Base-by-base conservation (phyloP, 2,888 invertebrate species). In the Eurois occulta region DNA sequence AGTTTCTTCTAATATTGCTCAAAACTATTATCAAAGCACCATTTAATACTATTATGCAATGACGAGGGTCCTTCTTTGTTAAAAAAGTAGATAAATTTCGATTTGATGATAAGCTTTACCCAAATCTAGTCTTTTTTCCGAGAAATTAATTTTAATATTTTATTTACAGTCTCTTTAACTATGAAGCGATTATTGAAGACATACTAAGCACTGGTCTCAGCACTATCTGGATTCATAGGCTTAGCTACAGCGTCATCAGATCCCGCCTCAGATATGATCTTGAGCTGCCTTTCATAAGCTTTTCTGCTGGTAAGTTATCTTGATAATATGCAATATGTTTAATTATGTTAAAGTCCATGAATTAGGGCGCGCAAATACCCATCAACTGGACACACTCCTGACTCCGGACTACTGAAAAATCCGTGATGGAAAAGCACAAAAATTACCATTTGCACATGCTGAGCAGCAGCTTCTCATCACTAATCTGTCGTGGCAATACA, bases 191-290 rank as follows among this genome's bases (percentile, higher is more conserved):
- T 4, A 3, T 91, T 2, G 88, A 91, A 1, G 79, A 91, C 21
- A 4, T 95, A 0, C n/a, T 80, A 0, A 89, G 92, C 41, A 83
- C 66, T 0, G 96, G 96, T 0, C 83, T 93, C 32, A 95, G 95
- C 70, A 85, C 95, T 80, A 95, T 96, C 58, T 89, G 91, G 48
- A 86, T 94, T 83, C 89, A 94, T 77, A 81, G 76, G 1, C 72
- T 95, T 16, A 89, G 80, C 86, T 94, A 85, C 81, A 86, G 85
- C 7, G 0, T 92, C 1, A 13, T 94, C 5, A 84, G 85, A 11
- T 85, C 81, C 18, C 91, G 93, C 1, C 89, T 95, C 0, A 90
- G 78, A 10, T 92, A 95, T 65, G 91, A 93, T 35, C 43, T 96
- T 10, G 87, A 88, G 18, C 73, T 96, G 11, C 96, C 95, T 7